Evolutionary conservation across 2,888 invertebrate genomes (phyloP).

Genomic region (Ichneumon xanthorius): DNA sequence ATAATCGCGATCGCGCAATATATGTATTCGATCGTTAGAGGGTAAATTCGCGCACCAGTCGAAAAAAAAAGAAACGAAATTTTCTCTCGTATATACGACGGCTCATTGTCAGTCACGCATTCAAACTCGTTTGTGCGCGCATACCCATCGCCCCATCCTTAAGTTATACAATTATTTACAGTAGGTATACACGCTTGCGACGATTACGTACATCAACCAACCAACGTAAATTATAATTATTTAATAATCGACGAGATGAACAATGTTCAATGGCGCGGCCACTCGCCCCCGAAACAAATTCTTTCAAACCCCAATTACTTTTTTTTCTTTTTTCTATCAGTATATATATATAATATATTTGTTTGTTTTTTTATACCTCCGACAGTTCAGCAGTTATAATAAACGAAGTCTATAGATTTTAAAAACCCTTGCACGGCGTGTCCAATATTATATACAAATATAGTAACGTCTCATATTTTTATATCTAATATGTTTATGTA

Average conservation of each 20-base stretch:
- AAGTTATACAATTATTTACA: constrained; percentile 71
- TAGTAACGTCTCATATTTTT: constrained; percentile 73
- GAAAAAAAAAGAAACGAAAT: constrained; percentile 12
- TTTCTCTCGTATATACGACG: constrained; percentile 26
- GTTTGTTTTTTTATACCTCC: constrained; percentile 54
- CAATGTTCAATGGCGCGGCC: constrained; percentile 58
- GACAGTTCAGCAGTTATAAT: constrained; percentile 67
- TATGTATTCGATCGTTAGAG: constrained; percentile 27
- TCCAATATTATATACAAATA: constrained; percentile 80
- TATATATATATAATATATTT: constrained; percentile 20
- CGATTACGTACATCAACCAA: constrained; percentile 63
- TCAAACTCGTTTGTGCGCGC: constrained; percentile 66
- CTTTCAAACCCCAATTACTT: constrained; percentile 45
- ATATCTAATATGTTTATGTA: constrained; percentile 70
- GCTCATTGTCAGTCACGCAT: constrained; percentile 59
- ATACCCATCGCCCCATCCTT: constrained; percentile 54
- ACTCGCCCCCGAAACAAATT: constrained; percentile 52
- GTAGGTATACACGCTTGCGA: constrained; percentile 67
- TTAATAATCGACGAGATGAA: constrained; percentile 66
- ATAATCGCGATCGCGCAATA: constrained; percentile 21
- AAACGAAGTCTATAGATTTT: constrained; percentile 68
- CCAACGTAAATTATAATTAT: constrained; percentile 56
- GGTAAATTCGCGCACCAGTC: constrained; percentile 43
- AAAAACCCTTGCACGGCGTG: constrained; percentile 73
- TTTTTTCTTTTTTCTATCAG: constrained; percentile 28